Conservation (phyloP, 2,888 invertebrate species). For the Epirrita christyi region DNA sequence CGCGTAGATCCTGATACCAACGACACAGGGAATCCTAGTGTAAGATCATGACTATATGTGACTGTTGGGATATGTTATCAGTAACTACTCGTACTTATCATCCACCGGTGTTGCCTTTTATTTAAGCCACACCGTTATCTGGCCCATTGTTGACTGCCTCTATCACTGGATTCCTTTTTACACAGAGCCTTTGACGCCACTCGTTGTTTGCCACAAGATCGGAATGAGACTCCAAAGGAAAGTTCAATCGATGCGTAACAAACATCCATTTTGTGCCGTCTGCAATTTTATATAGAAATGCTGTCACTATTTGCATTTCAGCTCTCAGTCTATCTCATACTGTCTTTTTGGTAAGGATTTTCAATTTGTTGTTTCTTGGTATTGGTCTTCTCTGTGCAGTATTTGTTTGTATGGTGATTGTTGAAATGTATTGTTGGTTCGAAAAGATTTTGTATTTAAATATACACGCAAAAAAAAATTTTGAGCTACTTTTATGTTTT, state of each 20-base stretch:
- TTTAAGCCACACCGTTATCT: constrained; percentile 59
- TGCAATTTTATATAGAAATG: constrained; percentile 38
- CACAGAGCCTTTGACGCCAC: constrained; percentile 79
- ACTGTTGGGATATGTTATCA: too few species aligned
- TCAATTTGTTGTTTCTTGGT: constrained; percentile 15
- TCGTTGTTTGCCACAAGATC: constrained; percentile 81
- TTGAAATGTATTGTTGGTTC: not conserved
- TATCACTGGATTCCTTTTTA: constrained; percentile 83
- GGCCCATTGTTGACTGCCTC: constrained; percentile 83
- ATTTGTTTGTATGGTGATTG: constrained; percentile 4
- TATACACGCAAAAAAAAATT: constrained; percentile 1
- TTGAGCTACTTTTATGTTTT: not conserved
- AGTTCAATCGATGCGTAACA: constrained; percentile 73
- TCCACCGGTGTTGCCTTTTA: constrained; percentile 40
- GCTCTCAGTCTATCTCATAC: constrained; percentile 19
- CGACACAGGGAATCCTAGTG: too few species aligned
- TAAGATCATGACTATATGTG: too few species aligned
- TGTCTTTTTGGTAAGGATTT: constrained; percentile 17
- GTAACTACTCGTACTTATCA: too few species aligned
- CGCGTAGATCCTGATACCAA: too few species aligned
- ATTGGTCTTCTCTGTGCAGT: constrained; percentile 5
- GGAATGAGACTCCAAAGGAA: constrained; percentile 73
- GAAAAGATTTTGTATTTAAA: constrained; percentile 1
- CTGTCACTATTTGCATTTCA: constrained; percentile 25
- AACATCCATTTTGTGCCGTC: constrained; percentile 58